These are phyloP conservation scores for Cataglyphis cursor DNA, from an alignment of 2,888 invertebrate genomes.

Conservation along the genomic window DNA sequence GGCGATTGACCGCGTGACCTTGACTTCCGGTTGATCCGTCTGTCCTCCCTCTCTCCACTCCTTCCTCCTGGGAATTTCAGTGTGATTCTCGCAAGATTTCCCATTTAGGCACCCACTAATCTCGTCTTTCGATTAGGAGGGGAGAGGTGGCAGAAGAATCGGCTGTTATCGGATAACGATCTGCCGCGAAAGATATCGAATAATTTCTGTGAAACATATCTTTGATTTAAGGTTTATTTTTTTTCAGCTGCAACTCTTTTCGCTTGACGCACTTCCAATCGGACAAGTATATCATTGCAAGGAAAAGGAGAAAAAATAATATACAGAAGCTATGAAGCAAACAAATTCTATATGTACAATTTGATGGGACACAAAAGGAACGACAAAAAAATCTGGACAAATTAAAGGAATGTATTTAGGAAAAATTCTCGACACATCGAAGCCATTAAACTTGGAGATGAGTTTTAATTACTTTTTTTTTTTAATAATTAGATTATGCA, in stretches of 20 bases:
- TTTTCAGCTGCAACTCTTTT: slow-evolving; percentile 2
- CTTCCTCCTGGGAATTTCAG: slow-evolving; percentile 70
- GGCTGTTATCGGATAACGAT: neutral
- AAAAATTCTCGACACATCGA: neutral
- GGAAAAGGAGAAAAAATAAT: neutral
- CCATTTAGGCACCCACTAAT: neutral
- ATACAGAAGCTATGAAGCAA: neutral
- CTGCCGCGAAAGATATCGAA: neutral
- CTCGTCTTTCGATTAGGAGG: neutral
- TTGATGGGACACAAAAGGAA: neutral
- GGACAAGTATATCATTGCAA: neutral
- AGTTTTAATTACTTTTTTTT: neutral
- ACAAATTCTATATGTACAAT: neutral
- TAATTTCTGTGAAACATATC: neutral
- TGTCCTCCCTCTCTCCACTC: slow-evolving; percentile 49
- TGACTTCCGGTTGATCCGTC: slow-evolving; percentile 83
- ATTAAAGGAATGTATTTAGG: neutral
- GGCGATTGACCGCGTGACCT: slow-evolving; percentile 85
- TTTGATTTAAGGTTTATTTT: neutral
- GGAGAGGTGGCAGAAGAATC: neutral
- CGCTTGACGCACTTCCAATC: neutral
- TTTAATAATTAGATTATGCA: neutral
- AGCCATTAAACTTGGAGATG: neutral
- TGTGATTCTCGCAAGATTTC: slow-evolving; percentile 62
- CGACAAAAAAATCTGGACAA: neutral